Evolutionary conservation across 2,888 invertebrate genomes (phyloP).

Genomic region (Lithosia quadra): DNA sequence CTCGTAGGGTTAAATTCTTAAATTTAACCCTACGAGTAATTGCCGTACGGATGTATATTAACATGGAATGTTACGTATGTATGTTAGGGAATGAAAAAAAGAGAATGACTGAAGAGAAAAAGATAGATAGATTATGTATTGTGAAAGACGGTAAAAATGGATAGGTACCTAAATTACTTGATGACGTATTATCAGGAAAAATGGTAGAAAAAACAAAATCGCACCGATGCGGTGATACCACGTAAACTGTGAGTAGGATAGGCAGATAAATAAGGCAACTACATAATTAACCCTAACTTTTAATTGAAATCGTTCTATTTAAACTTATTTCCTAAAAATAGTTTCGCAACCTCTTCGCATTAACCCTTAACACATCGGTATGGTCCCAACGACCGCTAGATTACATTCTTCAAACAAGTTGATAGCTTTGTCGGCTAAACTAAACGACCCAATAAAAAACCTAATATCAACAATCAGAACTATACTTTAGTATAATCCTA

Average conservation of each 20-base stretch:
- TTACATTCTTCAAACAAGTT: conserved; percentile 50
- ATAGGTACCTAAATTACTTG: no score
- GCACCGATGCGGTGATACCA: no score
- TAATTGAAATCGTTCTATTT: not conserved
- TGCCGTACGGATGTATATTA: no score
- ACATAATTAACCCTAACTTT: not conserved
- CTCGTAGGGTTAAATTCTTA: no score
- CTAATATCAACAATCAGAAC: conserved; percentile 67
- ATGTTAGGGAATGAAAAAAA: no score
- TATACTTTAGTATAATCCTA: conserved; percentile 56
- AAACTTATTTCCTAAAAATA: conserved; percentile 11
- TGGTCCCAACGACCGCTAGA: conserved; percentile 34
- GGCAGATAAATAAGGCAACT: not conserved
- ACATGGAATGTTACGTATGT: no score
- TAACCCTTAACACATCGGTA: conserved; percentile 29
- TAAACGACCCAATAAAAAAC: conserved; percentile 73
- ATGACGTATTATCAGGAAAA: no score
- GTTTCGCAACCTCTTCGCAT: conserved; percentile 28
- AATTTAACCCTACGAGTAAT: no score
- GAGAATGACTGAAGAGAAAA: no score
- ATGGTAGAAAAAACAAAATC: no score
- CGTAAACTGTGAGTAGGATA: not conserved
- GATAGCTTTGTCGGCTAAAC: conserved; percentile 54
- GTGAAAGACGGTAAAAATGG: no score
- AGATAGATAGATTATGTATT: no score